Conservation (phyloP, 2,888 invertebrate genomes). For the Sipha maydis region DNA sequence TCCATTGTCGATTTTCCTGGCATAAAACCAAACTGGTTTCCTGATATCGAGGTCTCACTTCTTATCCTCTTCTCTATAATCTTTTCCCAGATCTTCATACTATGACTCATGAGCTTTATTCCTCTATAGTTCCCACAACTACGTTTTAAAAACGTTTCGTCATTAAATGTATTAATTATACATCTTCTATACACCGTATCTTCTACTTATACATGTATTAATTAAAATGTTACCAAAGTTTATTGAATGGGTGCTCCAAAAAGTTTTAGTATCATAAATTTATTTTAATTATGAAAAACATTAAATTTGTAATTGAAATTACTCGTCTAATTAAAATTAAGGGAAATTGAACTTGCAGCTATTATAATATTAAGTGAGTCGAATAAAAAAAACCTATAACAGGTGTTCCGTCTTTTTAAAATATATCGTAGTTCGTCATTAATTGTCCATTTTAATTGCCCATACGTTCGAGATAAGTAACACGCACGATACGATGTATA, state of each 20-base stretch:
- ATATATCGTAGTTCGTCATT: not conserved
- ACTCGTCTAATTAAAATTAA: not conserved
- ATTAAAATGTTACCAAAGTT: conserved; percentile 17
- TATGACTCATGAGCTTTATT: too few species aligned
- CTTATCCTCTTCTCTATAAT: too few species aligned
- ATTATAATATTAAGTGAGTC: not conserved
- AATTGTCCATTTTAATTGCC: not conserved
- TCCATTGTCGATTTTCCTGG: too few species aligned
- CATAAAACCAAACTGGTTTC: too few species aligned
- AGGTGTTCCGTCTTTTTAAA: not conserved
- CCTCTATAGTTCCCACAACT: too few species aligned
- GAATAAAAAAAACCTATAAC: not conserved
- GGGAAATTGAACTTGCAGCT: not conserved
- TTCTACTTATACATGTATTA: not conserved
- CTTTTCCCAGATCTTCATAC: too few species aligned
- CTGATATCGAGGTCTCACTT: too few species aligned
- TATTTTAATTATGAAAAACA: conserved; percentile 35
- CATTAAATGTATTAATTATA: not conserved
- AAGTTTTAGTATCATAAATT: conserved; percentile 28
- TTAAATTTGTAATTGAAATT: conserved; percentile 8
- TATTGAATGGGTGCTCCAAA: conserved; percentile 9
- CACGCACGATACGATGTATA: not conserved
- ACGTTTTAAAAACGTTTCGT: not conserved
- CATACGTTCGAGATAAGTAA: not conserved
- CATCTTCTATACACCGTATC: too few species aligned